These are phyloP conservation scores for Zaprionus nigranus DNA, from an alignment of 1,140 invertebrate genomes.

Conservation along the genomic window DNA sequence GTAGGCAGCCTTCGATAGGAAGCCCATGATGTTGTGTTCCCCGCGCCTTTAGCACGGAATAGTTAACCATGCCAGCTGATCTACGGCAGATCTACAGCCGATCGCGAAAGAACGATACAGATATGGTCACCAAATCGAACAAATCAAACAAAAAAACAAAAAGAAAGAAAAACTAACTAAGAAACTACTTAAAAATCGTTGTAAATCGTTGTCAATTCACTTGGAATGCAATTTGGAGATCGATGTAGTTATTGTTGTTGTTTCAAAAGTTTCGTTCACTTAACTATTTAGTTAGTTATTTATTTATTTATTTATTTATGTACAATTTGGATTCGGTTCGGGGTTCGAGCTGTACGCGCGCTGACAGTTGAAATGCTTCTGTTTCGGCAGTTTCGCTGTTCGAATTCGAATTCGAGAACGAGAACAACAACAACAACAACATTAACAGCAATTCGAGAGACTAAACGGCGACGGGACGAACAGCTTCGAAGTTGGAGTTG, in stretches of 20 bases:
- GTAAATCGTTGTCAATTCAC: background rate
- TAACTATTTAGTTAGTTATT: conserved; percentile 22
- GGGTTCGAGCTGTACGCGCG: conserved; percentile 23
- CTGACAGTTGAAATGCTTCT: conserved; percentile 65
- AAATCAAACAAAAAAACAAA: conserved; percentile 11
- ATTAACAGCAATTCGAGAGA: background rate
- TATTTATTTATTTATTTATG: conserved; percentile 15
- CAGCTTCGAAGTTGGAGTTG: background rate
- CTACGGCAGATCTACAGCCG: background rate
- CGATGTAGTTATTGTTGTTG: conserved; percentile 4
- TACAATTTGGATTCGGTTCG: background rate
- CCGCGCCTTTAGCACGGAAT: conserved; percentile 47
- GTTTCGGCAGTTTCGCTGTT: conserved; percentile 17
- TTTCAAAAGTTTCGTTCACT: background rate
- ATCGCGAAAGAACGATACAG: conserved; percentile 5
- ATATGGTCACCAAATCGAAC: conserved; percentile 1
- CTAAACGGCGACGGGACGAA: conserved; percentile 18
- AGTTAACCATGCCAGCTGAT: conserved; percentile 55
- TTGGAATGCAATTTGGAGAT: conserved; percentile 18
- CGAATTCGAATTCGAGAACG: conserved; percentile 25
- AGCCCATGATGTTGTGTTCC: conserved; percentile 85
- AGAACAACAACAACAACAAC: conserved; percentile 8
- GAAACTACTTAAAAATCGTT: background rate
- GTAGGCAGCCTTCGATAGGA: conserved; percentile 89
- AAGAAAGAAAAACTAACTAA: background rate